phyloP scores from a whole-genome alignment of 35 echinoderm and acorn worm species.

The Amphiura filiformis region DNA sequence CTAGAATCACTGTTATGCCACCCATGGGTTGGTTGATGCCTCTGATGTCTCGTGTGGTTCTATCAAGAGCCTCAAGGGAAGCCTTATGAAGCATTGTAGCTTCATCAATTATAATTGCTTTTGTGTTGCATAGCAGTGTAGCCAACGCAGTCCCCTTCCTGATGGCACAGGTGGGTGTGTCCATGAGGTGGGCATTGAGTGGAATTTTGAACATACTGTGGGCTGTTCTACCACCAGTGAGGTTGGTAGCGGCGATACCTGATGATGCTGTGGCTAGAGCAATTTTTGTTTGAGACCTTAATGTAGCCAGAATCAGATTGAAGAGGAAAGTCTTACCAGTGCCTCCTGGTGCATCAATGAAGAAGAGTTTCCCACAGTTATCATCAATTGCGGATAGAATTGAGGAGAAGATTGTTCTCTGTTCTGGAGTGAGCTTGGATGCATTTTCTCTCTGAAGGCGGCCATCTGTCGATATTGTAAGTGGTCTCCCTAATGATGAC shows the following conservation, averaged over 20 bases:
- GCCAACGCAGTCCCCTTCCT: neutral
- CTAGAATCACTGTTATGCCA: conserved; percentile 9
- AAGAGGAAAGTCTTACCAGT: conserved; percentile 40
- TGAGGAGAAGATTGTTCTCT: too few relatives aligned
- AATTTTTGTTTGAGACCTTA: neutral
- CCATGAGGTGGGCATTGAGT: neutral
- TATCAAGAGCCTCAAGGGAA: conserved; percentile 17
- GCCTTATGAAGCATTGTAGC: conserved; percentile 28
- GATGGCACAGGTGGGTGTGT: neutral
- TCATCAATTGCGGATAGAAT: too few relatives aligned
- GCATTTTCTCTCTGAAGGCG: too few relatives aligned
- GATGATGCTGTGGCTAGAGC: conserved; percentile 28
- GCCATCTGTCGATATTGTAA: too few relatives aligned
- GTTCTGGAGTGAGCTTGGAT: too few relatives aligned
- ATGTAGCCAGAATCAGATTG: conserved; percentile 13
- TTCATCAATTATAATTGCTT: conserved; percentile 22
- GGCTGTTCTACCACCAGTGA: conserved; percentile 19
- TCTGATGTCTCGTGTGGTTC: conserved; percentile 20
- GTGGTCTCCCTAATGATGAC: too few relatives aligned
- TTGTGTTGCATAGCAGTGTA: neutral
- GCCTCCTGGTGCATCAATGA: conserved; percentile 45
- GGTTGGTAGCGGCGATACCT: conserved; percentile 26
- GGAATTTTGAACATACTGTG: conserved; percentile 40
- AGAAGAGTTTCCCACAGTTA: neutral
- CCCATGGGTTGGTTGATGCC: neutral